Conservation (phyloP, 2,797 vertebrate genomes). For the Neopelma chrysocephalum region DNA sequence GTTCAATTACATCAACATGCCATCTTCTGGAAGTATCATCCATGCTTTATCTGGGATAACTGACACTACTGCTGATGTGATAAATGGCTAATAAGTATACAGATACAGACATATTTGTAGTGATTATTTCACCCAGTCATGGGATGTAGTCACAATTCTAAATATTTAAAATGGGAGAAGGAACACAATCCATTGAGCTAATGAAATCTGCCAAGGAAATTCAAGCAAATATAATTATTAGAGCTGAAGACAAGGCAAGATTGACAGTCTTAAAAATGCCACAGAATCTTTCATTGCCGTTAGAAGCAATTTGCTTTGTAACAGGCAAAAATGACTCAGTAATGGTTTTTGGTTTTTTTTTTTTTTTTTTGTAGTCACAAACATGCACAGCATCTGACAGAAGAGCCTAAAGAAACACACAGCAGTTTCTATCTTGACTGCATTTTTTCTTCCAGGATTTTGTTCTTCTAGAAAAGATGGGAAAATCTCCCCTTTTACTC, state of each 20-base stretch:
- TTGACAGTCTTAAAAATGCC: neutral
- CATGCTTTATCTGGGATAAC: neutral
- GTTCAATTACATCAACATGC: neutral
- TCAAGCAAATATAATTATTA: slow-evolving; percentile 35
- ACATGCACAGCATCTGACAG: neutral
- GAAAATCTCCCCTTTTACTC: neutral
- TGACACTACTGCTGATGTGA: neutral
- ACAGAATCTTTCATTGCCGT: neutral
- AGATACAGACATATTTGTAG: neutral
- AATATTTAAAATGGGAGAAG: neutral
- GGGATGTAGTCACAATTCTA: neutral
- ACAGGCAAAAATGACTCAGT: neutral
- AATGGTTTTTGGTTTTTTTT: neutral
- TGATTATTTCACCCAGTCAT: neutral
- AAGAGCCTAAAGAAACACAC: neutral
- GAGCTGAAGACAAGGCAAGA: slow-evolving; percentile 27
- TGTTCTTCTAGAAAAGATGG: neutral
- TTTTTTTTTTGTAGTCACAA: neutral
- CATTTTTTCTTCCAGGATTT: neutral
- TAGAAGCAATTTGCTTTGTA: neutral
- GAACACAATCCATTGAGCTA: slow-evolving; percentile 1
- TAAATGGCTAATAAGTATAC: neutral
- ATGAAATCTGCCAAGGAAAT: slow-evolving; percentile 16
- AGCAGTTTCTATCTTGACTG: neutral
- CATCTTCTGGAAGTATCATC: neutral